Evolutionary conservation across 2,888 invertebrate genomes (phyloP), one percentile per base, ranked within the genome.

Genomic region (Liodrosophila aerea): DNA sequence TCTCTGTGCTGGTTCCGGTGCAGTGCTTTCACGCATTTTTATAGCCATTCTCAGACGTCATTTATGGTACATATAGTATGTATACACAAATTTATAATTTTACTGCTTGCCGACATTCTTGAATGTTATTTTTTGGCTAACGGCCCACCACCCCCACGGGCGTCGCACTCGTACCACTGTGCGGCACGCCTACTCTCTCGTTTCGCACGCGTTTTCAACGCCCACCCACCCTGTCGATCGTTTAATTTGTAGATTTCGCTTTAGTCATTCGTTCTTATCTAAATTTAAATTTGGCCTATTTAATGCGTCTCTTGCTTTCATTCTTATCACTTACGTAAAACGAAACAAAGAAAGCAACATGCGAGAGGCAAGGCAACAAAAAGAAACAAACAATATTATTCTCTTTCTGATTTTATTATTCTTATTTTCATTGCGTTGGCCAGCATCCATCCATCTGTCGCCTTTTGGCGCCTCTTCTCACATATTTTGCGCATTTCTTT

Each of bases 261-360:
- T 33, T 47, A n/a, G 11, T 33, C 11, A 33, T 46, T 59, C 37
- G 56, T 50, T 63, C 40, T 68, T 62, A 66, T 81, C 84, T 81
- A 84, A 78, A 81, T 81, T 69, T 84, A 81, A 76, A 76, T 84
- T 77, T 81, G 81, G 78, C 81, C 81, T 72, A 84, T 76, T 81
- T 81, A 64, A 49, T 64, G 49, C 44, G 22, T 52, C 36, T 47
- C 16, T 40, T 22, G 22, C 22, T 22, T 22, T 56, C 12, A 52
- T 64, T 78, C 72, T 81, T 81, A 81, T 81, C 81, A 84, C 69
- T 81, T 84, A 67, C 78, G 84, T 84, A 76, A 81, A 84, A 45
- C 61, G 41, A 57, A 52, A 51, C 46, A 37, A 70, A 61, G 41
- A 61, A 58, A 64, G 52, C 56, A 47, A 29, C 62, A 54, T 54